Base-by-base conservation (phyloP, 2,888 invertebrate species). In the Scotopteryx bipunctaria region DNA sequence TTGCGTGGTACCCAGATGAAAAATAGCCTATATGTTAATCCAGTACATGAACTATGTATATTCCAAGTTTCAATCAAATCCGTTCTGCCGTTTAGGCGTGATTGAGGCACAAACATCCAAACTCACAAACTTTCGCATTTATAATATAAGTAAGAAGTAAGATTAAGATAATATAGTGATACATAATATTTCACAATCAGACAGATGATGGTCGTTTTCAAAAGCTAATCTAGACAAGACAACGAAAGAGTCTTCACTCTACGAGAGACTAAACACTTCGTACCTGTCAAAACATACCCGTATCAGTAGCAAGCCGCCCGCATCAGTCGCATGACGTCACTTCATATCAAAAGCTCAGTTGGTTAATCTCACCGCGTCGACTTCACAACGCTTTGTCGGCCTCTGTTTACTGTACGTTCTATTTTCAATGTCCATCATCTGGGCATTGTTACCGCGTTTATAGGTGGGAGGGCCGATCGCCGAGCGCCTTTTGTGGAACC, bases 371-470 rank as follows among this genome's bases (percentile, higher is more conserved):
- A 78, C 73, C 73, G 64, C 68, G 69, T 67, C 72, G 73, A 70
- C 76, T 79, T 72, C 73, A 73, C 76, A 73, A 64, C 81, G 85
- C 81, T 86, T 85, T 86, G 87, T 86, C 83, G 85, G 83, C 73
- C 64, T 73, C 64, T 86, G 89, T 90, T 89, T 89, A 90, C 80
- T 69, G 81, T 86, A 80, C 71, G 81, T 76, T 87, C 88, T 90
- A 90, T 90, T 90, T 90, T 85, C 77, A 85, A 76, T 81, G 86
- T 85, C 83, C 86, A 83, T 88, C 88, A 87, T 88, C 87, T 88
- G 86, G 86, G 70, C 88, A 88, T 90, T 90, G 89, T 90, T 88
- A 87, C 79, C 58, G 67, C 85, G 85, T 83, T 86, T 83, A 83
- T 77, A 60, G 67, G 69, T 72, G 69, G 64, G 71, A 71, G 76